Conservation (phyloP, 1,140 invertebrate genomes). For the Magallana gigas region DNA sequence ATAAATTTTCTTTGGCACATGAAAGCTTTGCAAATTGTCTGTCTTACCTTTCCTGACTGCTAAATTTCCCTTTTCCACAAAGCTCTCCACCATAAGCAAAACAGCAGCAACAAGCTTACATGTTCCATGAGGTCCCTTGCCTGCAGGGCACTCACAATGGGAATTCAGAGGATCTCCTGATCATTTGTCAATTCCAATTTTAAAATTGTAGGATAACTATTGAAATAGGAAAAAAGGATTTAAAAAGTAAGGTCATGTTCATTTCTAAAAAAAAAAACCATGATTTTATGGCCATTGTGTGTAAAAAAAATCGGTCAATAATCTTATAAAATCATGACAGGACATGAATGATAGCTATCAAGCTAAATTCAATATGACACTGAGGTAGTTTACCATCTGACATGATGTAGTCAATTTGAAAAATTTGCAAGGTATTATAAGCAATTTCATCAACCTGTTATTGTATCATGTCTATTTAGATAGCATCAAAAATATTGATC, state of each 20-base stretch:
- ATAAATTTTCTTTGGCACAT: constrained; percentile 25
- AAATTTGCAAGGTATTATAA: too few relatives aligned
- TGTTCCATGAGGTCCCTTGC: constrained; percentile 53
- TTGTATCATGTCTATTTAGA: too few relatives aligned
- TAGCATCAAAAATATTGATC: too few relatives aligned
- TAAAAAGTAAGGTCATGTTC: background rate
- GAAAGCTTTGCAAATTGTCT: constrained; percentile 49
- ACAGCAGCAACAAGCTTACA: constrained; percentile 56
- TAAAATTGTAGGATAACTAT: constrained; percentile 43
- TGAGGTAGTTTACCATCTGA: background rate
- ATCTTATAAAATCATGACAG: too few relatives aligned
- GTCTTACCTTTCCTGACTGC: constrained; percentile 42
- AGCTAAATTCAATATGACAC: background rate
- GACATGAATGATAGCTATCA: background rate
- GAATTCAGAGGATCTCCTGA: constrained; percentile 44
- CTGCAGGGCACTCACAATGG: constrained; percentile 53
- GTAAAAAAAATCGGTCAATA: background rate
- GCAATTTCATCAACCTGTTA: too few relatives aligned
- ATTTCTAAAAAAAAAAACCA: background rate
- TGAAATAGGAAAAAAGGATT: background rate
- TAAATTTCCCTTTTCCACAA: background rate
- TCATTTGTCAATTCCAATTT: constrained; percentile 32
- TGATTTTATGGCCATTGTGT: background rate
- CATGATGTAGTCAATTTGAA: background rate
- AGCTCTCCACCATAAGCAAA: constrained; percentile 44